Percentiles rank a stretch among this genome's conserved stretches.
These are phyloP conservation scores for Xiphorhynchus erythropygius DNA, from an alignment of 2,797 vertebrate species.

Conservation along the genomic window DNA sequence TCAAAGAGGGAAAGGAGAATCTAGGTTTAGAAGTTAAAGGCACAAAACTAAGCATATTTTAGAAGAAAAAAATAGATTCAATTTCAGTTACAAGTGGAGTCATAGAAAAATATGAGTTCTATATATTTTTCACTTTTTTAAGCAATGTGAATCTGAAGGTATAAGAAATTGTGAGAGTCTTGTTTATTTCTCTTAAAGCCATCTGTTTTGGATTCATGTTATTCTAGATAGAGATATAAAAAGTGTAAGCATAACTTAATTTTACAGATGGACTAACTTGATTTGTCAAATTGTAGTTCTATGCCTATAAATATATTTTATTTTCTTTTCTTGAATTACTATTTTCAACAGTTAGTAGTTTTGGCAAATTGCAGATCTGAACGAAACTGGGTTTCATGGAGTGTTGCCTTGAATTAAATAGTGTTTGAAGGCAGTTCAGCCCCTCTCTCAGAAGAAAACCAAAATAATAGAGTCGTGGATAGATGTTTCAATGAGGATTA, in stretches of 20 bases:
- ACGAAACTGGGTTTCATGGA: not conserved
- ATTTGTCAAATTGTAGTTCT: not conserved
- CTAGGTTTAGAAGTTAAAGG: not conserved
- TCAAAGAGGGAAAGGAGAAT: not conserved
- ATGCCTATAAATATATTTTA: not conserved
- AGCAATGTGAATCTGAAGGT: not conserved
- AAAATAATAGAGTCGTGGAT: not conserved
- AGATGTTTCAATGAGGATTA: slow-evolving; percentile 8
- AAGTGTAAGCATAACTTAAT: not conserved
- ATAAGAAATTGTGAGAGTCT: not conserved
- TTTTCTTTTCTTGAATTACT: not conserved
- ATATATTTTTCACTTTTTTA: not conserved
- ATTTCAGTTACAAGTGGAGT: not conserved
- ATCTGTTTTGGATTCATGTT: not conserved
- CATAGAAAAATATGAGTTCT: not conserved
- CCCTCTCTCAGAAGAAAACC: not conserved
- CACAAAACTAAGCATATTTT: not conserved
- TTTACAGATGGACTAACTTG: not conserved
- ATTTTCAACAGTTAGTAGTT: not conserved
- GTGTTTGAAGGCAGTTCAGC: not conserved
- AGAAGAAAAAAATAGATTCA: not conserved
- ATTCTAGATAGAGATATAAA: not conserved
- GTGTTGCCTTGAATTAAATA: not conserved
- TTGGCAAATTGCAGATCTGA: not conserved
- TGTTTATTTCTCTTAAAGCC: not conserved